A percentile compares a stretch with the other conserved stretches of the same genome.
phyloP scores from a whole-genome alignment of 2,888 invertebrate species.

The Nephrotoma guestfalica region DNA sequence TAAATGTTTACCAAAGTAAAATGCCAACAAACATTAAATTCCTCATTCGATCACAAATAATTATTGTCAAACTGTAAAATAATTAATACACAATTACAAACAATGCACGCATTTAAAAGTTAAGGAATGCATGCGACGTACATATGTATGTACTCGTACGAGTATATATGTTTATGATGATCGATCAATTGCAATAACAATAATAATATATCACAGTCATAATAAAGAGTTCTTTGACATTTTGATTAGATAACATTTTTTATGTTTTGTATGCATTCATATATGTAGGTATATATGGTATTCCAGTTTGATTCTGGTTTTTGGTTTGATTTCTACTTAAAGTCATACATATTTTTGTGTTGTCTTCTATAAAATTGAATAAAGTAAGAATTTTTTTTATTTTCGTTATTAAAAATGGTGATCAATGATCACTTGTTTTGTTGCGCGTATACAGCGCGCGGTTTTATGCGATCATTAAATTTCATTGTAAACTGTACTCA shows the following conservation, averaged over 20 bases:
- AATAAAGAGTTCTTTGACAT: background rate
- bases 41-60: background rate
- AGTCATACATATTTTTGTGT: background rate
- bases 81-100: background rate
- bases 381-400: background rate
- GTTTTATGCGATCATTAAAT: background rate
- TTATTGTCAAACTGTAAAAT: background rate
- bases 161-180: background rate
- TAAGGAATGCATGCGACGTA: background rate
- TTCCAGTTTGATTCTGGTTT: background rate
- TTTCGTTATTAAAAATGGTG: background rate
- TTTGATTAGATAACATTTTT: background rate
- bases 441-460: background rate
- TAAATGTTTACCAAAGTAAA: background rate
- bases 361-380: background rate
- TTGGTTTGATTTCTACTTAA: background rate
- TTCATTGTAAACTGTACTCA: background rate
- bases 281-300: background rate
- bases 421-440: background rate
- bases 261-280: background rate
- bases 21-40: background rate
- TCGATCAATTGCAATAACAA: background rate
- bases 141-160: no score
- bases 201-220: background rate
- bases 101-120: background rate